Base-by-base conservation (phyloP, 2,113 vertebrate genomes). In the Cavia porcellus region DNA sequence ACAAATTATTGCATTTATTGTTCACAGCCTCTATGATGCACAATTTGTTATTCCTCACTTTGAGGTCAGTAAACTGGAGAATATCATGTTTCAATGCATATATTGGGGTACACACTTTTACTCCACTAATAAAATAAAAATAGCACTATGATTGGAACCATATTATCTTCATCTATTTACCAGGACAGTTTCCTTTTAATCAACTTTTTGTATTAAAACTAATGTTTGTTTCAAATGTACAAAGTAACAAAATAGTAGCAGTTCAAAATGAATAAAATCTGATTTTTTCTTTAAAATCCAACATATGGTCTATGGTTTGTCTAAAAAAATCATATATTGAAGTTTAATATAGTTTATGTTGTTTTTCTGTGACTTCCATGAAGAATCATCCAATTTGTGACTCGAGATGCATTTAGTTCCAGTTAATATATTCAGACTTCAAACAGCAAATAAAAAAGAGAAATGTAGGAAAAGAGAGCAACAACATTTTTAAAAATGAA, bases 211-310 rank as follows among this genome's bases (percentile, higher is more conserved):
- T 75, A 70, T 83, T 90, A 79, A 35, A n/a, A 72, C 45, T 64
- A 72, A 64, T 72, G 75, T 57, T 22, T 72, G 7, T 66, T 81
- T 22, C 77, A 28, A 61, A 32, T 47, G 10, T 52, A 22, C 17
- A 52, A 66, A 94, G 57, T 28, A 25, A 64, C 25, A 92, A 86
- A 96, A 93, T 70, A 93, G 50, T 77, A 45, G 59, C 19, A 70
- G 24, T 20, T 96, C 75, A 75, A 75, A 50, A 20, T 52, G 14
- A 25, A 62, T 77, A 61, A 87, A 90, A 95, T 83, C 35, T 68
- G 12, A 79, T 61, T 28, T 77, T 74, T 59, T 75, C 24, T 62
- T 77, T 89, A 81, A 92, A 87, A 45, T 90, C 47, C 84, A 32
- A 80, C 62, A 66, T 24, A 50, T 89, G 20, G 4, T 1, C 20